These are phyloP conservation scores for Geopemphigus sp. DNA, from an alignment of 1,140 invertebrate genomes.

Conservation along the genomic window DNA sequence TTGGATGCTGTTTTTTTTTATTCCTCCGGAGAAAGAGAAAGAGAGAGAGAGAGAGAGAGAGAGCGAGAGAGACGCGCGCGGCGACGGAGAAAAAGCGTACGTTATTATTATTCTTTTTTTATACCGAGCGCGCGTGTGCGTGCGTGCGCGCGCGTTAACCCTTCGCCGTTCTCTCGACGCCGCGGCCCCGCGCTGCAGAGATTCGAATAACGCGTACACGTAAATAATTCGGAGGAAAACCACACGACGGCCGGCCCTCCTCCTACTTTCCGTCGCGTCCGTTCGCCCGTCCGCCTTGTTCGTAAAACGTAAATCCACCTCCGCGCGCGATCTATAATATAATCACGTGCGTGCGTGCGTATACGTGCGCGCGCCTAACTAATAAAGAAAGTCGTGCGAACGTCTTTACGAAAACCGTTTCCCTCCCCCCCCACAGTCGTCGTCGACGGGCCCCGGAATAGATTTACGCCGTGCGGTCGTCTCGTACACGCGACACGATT, in stretches of 20 bases:
- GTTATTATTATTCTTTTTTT: constrained; percentile 20
- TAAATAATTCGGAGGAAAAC: constrained; percentile 40
- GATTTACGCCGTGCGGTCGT: constrained; percentile 2
- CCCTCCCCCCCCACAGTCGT: too few relatives aligned
- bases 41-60: background rate
- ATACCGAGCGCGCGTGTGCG: background rate
- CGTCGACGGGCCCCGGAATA: background rate
- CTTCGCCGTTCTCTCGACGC: constrained; percentile 12
- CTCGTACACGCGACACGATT: background rate
- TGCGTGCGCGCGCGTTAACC: background rate
- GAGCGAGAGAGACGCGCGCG: background rate
- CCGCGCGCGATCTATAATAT: too few relatives aligned
- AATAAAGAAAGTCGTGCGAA: constrained; percentile 29
- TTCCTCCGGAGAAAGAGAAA: background rate
- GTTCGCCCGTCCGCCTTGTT: too few relatives aligned
- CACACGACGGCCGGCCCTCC: background rate
- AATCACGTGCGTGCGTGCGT: too few relatives aligned
- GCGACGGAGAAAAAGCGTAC: constrained; percentile 14
- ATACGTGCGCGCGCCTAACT: too few relatives aligned
- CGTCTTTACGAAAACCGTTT: background rate
- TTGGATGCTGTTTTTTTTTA: constrained; percentile 45
- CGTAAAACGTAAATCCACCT: too few relatives aligned
- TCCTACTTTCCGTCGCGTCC: too few relatives aligned
- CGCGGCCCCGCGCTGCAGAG: background rate
- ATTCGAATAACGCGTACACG: constrained; percentile 1